Evolutionary conservation across 2,888 invertebrate genomes (phyloP).

Genomic region (Trachelus iudaicus): DNA sequence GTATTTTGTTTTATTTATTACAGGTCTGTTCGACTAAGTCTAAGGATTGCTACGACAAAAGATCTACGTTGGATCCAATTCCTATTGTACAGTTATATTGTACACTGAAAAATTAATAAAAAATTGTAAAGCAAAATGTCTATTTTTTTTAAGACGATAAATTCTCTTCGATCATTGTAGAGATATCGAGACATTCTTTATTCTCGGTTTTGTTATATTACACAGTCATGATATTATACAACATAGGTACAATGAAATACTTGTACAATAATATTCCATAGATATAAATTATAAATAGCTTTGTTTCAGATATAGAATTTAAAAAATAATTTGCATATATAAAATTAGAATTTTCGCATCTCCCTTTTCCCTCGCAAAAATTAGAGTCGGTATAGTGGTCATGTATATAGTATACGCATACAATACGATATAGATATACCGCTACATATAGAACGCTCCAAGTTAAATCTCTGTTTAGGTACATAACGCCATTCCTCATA

Average conservation of each 20-base stretch:
- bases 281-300: constrained; percentile 7
- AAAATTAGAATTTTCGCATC: background rate
- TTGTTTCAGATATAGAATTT: background rate
- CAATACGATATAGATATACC: background rate
- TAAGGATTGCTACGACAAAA: constrained; percentile 21
- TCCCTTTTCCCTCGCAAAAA: background rate
- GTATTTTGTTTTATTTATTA: constrained; percentile 65
- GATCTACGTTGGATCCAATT: constrained; percentile 37
- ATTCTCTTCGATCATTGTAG: background rate
- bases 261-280: constrained; percentile 1
- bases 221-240: background rate
- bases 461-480: background rate
- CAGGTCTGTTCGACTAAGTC: constrained; percentile 81
- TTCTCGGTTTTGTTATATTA: background rate
- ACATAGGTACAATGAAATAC: background rate
- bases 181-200: background rate
- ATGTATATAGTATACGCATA: background rate
- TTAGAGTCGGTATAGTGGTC: background rate
- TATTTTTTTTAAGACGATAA: background rate
- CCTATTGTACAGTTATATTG: constrained; percentile 59
- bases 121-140: constrained; percentile 24
- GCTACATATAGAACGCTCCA: background rate
- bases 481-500: background rate
- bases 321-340: constrained; percentile 5
- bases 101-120: constrained; percentile 50